phyloP scores from a whole-genome alignment of 2,888 invertebrate species.

The Neoscelio sp. region DNA sequence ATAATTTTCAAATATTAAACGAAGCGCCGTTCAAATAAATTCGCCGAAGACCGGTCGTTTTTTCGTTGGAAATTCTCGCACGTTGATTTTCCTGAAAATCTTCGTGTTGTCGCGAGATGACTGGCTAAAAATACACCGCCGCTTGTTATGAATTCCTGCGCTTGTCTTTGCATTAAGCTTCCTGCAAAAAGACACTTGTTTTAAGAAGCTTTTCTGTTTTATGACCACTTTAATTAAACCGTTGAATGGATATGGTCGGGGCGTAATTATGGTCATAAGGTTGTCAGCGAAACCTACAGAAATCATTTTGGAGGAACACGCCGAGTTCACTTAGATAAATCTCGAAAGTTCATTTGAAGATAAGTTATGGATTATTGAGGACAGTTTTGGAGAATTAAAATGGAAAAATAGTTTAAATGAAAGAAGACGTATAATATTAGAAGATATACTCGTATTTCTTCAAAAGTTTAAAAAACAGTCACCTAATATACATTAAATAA shows the following conservation, averaged over 20 bases:
- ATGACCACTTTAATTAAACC: slow-evolving; percentile 62
- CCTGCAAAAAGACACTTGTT: slow-evolving; percentile 47
- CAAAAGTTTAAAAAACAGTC: no score
- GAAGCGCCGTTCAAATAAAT: slow-evolving; percentile 74
- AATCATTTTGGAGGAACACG: slow-evolving; percentile 11
- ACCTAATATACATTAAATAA: no score
- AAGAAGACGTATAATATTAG: no score
- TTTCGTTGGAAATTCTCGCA: slow-evolving; percentile 27
- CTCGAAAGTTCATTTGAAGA: slow-evolving; percentile 44
- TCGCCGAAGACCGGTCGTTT: slow-evolving; percentile 54
- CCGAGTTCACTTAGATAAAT: slow-evolving; percentile 42
- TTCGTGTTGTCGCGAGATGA: slow-evolving; percentile 3
- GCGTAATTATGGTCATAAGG: slow-evolving; percentile 63
- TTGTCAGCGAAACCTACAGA: slow-evolving; percentile 49
- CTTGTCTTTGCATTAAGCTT: slow-evolving; percentile 50
- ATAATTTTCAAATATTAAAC: slow-evolving; percentile 72
- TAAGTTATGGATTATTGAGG: no score
- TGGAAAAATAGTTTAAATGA: no score
- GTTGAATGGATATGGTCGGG: slow-evolving; percentile 54
- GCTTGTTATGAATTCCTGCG: slow-evolving; percentile 58
- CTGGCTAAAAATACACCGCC: slow-evolving; percentile 20
- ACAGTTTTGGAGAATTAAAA: no score
- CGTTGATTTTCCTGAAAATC: slow-evolving; percentile 9
- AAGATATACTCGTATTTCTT: no score
- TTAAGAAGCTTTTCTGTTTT: slow-evolving; percentile 54